Evolutionary conservation across 2,888 invertebrate species (phyloP).

Genomic region (Morinoia aosen): DNA sequence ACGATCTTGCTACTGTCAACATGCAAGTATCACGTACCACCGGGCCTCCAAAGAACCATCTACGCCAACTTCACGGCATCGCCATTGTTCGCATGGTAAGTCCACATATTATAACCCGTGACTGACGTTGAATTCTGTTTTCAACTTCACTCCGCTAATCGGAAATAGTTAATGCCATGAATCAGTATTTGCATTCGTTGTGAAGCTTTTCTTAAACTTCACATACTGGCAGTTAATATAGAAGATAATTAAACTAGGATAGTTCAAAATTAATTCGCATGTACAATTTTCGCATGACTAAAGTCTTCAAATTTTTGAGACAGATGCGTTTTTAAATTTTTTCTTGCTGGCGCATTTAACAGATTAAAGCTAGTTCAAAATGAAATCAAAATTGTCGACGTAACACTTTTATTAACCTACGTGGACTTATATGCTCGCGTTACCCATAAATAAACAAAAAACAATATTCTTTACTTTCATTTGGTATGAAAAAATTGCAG

Average conservation of each 20-base stretch:
- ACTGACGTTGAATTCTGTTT: too few relatives aligned
- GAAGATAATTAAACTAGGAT: background rate
- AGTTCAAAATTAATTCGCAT: background rate
- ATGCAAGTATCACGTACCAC: background rate
- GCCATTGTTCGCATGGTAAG: too few relatives aligned
- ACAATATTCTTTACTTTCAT: background rate
- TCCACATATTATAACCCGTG: too few relatives aligned
- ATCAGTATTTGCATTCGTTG: background rate
- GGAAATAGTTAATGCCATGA: background rate
- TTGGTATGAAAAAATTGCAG: background rate
- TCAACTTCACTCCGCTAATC: background rate
- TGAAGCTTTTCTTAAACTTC: background rate
- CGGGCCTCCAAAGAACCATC: background rate
- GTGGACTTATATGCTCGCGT: background rate
- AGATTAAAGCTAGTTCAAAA: background rate
- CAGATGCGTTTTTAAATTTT: background rate
- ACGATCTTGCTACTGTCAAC: background rate
- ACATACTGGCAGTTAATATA: background rate
- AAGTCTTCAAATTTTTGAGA: background rate
- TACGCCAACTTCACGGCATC: background rate
- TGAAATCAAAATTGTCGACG: background rate
- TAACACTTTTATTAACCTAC: background rate
- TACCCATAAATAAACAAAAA: background rate
- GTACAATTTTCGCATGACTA: background rate
- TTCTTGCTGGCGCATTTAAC: background rate